These are phyloP conservation scores for Pentalonia nigronervosa DNA, from an alignment of 1,140 invertebrate species.

Conservation along the genomic window DNA sequence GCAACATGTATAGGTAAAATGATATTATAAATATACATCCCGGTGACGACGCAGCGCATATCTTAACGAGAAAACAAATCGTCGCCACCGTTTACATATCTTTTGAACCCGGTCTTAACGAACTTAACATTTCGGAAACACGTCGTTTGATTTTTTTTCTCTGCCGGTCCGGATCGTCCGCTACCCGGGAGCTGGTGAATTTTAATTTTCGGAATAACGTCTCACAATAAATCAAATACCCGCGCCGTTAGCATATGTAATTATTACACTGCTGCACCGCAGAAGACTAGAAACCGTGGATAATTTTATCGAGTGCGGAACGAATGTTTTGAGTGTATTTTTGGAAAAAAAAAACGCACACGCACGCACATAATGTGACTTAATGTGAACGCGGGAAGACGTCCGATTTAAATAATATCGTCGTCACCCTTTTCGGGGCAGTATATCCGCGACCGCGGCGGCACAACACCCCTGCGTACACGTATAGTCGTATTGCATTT, in stretches of 20 bases:
- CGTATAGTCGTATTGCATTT: too few relatives aligned
- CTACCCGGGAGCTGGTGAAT: not conserved
- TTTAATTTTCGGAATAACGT: slow-evolving; percentile 40
- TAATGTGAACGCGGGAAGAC: not conserved
- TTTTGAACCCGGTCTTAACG: not conserved
- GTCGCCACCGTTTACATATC: too few relatives aligned
- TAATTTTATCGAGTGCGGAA: slow-evolving; percentile 58
- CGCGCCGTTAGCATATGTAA: not conserved
- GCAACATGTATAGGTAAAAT: too few relatives aligned
- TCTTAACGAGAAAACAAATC: too few relatives aligned
- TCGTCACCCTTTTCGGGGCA: not conserved
- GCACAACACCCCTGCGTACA: not conserved
- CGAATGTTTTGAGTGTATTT: slow-evolving; percentile 55
- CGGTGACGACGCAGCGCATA: too few relatives aligned
- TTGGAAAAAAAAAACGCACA: not conserved
- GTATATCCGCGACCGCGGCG: not conserved
- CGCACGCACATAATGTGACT: not conserved
- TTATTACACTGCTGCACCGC: not conserved
- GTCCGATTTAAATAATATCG: slow-evolving; percentile 47
- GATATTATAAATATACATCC: too few relatives aligned
- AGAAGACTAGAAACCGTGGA: slow-evolving; percentile 27
- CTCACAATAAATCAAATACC: slow-evolving; percentile 55
- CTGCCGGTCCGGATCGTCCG: not conserved
- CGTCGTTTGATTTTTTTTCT: not conserved
- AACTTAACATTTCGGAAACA: not conserved